A percentile compares a stretch with the other conserved stretches of the same genome.
These are phyloP conservation scores for Caenorhabditis panamensis DNA, from an alignment of 2,888 invertebrate species.

Conservation along the genomic window DNA sequence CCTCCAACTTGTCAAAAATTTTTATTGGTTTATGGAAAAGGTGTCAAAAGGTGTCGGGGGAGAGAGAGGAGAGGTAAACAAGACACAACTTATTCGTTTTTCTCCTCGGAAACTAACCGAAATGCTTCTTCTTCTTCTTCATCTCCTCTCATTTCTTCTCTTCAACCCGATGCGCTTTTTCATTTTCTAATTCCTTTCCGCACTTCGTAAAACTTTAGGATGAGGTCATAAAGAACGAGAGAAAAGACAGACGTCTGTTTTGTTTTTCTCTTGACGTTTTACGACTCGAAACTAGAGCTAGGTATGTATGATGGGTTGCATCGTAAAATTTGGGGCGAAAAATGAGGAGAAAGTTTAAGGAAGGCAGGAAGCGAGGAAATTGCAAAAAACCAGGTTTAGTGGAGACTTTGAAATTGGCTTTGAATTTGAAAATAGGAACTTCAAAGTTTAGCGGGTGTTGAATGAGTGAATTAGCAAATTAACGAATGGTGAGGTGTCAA, in stretches of 20 bases:
- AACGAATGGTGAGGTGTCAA: constrained; percentile 30
- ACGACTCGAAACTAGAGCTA: constrained; percentile 43
- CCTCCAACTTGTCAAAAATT: constrained; percentile 52
- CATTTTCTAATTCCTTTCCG: constrained; percentile 40
- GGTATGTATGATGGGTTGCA: constrained; percentile 16
- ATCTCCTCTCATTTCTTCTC: constrained; percentile 14
- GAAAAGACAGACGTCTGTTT: background rate
- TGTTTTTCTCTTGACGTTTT: constrained; percentile 20
- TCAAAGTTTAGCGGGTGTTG: background rate
- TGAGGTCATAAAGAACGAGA: constrained; percentile 50
- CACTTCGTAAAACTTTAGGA: constrained; percentile 51
- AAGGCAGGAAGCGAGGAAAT: background rate
- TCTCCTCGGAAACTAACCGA: too few relatives aligned
- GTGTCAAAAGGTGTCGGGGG: constrained; percentile 51
- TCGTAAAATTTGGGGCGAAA: background rate
- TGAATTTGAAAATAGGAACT: constrained; percentile 7
- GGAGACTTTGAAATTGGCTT: background rate
- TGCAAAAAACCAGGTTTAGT: background rate
- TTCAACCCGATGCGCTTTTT: constrained; percentile 4
- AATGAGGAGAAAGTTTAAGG: background rate
- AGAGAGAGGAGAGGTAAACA: constrained; percentile 30
- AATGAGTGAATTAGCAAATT: constrained; percentile 23
- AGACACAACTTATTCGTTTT: constrained; percentile 20
- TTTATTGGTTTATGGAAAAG: constrained; percentile 44
- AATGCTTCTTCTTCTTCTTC: constrained; percentile 20